Base-by-base conservation (phyloP, 2,888 invertebrate genomes). In the Ormyrus thymus region DNA sequence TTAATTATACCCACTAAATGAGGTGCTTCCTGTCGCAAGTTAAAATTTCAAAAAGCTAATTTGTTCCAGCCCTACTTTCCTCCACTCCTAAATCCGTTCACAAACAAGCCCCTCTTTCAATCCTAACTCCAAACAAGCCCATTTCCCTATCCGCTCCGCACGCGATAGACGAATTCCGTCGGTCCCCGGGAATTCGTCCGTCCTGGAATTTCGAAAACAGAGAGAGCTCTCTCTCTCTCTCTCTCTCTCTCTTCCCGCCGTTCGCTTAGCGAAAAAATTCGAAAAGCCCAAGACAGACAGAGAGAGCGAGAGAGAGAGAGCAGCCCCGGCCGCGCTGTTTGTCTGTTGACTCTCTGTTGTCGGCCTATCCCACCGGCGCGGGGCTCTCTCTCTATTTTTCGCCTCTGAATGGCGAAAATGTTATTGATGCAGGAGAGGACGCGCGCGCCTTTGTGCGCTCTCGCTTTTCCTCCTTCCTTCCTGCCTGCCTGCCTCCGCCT, bases 371-470 rank as follows among this genome's bases (percentile, higher is more conserved):
- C 65, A 50, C 29, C 29, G 29, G 29, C 29, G 29, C 29, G 4
- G 6, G 58, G 51, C 43, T 50, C 11, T 48, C 53, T 11, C 51
- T 51, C 75, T 76, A 73, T 73, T 73, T 73, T 80, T 69, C 73
- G 69, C 61, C 59, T 62, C 53, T 76, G 75, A 75, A 81, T 70
- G 82, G 76, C 81, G 83, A 85, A 86, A 85, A 86, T 86, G 86
- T 86, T 86, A 87, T 86, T 84, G 84, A 85, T 84, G 82, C 84
- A 69, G 15, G 66, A 78, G 61, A 76, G 77, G 53, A 59, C 62
- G 62, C 53, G 69, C 59, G 73, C 46, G 46, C 48, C 48, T 76
- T 15, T 71, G 50, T 15, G 69, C 56, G 6, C 13, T 11, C 7
- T 66, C 50, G 7, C 61, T 9, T 29, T 81, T 79, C 78, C 79